These are phyloP conservation scores for Apostichopus californicus DNA, from an alignment of 35 echinoderm and acorn worm species.

Conservation along the genomic window DNA sequence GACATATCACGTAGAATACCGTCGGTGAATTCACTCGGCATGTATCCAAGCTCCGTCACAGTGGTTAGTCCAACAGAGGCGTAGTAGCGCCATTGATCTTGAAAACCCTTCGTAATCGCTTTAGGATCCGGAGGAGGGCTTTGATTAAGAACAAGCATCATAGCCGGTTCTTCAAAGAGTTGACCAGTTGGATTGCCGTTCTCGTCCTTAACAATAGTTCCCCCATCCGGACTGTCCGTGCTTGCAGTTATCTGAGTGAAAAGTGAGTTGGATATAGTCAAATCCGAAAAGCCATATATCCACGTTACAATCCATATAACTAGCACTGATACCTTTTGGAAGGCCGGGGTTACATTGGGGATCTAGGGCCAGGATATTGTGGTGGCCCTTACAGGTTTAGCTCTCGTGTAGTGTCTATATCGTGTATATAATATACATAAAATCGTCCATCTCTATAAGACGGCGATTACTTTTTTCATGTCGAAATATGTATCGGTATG, in stretches of 20 bases:
- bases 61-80: constrained; percentile 65
- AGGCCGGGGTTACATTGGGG: neutral
- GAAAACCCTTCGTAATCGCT: neutral
- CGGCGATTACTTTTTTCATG: too few species aligned
- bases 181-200: constrained; percentile 46
- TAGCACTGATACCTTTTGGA: neutral
- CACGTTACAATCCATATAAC: neutral
- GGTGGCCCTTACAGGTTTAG: neutral
- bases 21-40: constrained; percentile 27
- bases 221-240: constrained; percentile 21
- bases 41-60: constrained; percentile 61
- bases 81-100: constrained; percentile 44
- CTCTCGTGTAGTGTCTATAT: neutral
- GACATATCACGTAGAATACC: neutral
- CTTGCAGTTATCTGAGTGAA: constrained; percentile 28
- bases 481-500: too few species aligned
- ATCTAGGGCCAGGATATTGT: neutral
- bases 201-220: constrained; percentile 54
- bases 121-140: neutral
- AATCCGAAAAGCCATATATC: too few species aligned
- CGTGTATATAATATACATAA: too few species aligned
- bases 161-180: constrained; percentile 49
- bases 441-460: too few species aligned
- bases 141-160: neutral
- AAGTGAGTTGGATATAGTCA: neutral